Evolutionary conservation across 2,113 vertebrate genomes (phyloP).

Genomic region (Murina feae): DNA sequence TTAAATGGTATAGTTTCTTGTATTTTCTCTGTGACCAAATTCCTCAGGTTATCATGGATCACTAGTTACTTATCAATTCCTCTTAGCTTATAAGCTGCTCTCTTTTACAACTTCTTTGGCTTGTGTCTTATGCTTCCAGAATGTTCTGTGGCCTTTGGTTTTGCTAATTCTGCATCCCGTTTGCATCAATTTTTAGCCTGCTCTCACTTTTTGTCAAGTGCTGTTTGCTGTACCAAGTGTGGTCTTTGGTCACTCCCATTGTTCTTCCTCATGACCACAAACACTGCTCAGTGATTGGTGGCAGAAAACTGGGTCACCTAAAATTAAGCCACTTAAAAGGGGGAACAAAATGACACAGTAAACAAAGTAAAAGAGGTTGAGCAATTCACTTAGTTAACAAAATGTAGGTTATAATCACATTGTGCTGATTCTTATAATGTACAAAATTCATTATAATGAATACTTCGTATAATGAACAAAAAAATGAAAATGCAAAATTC

Average conservation of each 20-base stretch:
- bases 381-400: not conserved
- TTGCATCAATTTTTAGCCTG: not conserved
- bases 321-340: not conserved
- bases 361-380: not conserved
- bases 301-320: not conserved
- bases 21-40: not conserved
- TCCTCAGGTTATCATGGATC: not conserved
- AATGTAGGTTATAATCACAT: not conserved
- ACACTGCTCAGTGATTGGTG: not conserved
- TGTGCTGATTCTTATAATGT: not conserved
- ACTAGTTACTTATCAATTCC: not conserved
- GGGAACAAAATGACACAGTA: not conserved
- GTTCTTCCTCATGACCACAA: not conserved
- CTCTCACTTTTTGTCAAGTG: not conserved
- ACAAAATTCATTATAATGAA: not conserved
- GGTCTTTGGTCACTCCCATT: not conserved
- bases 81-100: not conserved
- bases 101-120: not conserved
- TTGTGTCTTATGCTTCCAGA: not conserved
- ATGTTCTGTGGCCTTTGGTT: not conserved
- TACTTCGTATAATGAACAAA: not conserved
- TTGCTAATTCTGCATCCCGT: not conserved
- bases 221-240: not conserved
- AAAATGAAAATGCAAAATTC: conserved; percentile 4
- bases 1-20: not conserved